These are phyloP conservation scores for Vidua chalybeata DNA, from an alignment of 2,113 vertebrate species.

Conservation along the genomic window DNA sequence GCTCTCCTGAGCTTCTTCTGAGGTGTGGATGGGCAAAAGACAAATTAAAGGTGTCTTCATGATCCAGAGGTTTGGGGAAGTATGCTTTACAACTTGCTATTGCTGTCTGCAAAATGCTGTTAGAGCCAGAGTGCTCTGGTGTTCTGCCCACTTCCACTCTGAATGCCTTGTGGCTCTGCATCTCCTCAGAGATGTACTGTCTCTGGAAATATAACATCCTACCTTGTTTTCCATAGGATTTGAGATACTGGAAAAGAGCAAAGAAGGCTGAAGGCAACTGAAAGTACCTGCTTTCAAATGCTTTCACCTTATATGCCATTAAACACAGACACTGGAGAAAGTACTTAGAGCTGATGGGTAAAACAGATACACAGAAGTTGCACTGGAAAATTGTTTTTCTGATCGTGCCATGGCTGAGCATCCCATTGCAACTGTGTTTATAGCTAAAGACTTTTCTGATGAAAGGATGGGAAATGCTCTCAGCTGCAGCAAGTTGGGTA, in stretches of 20 bases:
- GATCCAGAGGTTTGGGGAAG: neutral
- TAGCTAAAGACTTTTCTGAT: neutral
- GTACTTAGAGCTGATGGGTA: neutral
- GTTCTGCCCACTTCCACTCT: neutral
- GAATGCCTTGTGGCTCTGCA: neutral
- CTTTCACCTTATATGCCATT: neutral
- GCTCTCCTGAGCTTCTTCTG: neutral
- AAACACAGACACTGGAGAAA: neutral
- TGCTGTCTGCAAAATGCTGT: neutral
- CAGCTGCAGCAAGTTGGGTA: neutral
- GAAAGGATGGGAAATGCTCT: neutral
- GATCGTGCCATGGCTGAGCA: fast-evolving
- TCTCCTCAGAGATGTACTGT: fast-evolving
- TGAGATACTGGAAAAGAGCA: neutral
- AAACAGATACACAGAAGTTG: neutral
- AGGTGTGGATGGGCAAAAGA: neutral
- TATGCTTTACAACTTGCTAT: neutral
- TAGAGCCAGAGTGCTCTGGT: neutral
- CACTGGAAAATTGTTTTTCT: neutral
- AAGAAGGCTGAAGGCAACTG: neutral
- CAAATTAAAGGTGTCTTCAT: neutral
- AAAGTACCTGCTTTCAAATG: neutral
- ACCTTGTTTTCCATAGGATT: neutral
- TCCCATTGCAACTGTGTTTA: neutral
- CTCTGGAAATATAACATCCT: neutral